Evolutionary conservation across 1,140 invertebrate genomes (phyloP).

Genomic region (Rhagoletis zephyria): DNA sequence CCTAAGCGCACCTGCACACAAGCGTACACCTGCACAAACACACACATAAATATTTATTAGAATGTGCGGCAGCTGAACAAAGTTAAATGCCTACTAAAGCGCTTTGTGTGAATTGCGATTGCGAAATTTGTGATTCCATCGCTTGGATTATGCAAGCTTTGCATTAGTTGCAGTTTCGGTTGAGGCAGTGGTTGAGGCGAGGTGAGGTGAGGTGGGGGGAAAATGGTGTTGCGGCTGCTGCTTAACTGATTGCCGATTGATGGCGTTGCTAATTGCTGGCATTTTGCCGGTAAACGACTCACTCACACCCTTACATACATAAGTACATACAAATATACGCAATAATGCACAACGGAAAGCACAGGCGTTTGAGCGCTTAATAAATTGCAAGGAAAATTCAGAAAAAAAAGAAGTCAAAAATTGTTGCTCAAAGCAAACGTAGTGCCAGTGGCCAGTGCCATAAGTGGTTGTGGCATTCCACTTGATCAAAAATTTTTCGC

Average conservation of each 20-base stretch:
- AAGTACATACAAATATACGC: not conserved
- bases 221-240: not conserved
- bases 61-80: not conserved
- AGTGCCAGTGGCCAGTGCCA: not conserved
- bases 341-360: too few species aligned
- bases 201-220: not conserved
- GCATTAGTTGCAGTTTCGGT: not conserved
- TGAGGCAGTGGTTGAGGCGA: not conserved
- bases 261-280: conserved; percentile 45
- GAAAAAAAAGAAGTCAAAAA: not conserved
- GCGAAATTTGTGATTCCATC: too few species aligned
- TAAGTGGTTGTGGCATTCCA: not conserved
- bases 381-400: too few species aligned
- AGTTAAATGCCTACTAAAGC: not conserved
- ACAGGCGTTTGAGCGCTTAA: conserved; percentile 11
- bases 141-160: conserved; percentile 19
- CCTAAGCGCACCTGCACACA: not conserved
- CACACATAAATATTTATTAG: not conserved
- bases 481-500: not conserved
- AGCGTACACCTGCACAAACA: not conserved
- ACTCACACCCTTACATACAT: not conserved
- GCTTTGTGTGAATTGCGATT: not conserved
- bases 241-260: conserved; percentile 29
- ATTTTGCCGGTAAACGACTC: not conserved
- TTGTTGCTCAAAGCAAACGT: not conserved